These are phyloP conservation scores for Phalanger gymnotis DNA, from an alignment of 2,797 vertebrate species.

Conservation along the genomic window DNA sequence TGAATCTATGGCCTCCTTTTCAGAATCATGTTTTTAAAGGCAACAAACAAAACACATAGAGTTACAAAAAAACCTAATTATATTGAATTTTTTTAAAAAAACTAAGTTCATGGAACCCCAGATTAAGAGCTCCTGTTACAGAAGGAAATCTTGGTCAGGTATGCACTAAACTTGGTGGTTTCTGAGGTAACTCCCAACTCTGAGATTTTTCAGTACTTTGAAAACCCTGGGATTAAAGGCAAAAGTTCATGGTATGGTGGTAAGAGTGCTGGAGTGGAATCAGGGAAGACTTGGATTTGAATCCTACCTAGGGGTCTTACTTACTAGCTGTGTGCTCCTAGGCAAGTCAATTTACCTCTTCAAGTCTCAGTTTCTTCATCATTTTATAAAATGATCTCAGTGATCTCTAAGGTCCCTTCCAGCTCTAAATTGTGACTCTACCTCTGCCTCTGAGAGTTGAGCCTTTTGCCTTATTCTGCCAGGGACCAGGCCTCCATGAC, in stretches of 20 bases:
- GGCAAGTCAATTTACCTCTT: background rate
- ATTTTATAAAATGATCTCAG: background rate
- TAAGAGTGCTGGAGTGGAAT: background rate
- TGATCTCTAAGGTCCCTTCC: background rate
- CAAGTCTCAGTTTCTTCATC: background rate
- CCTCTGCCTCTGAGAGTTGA: no score
- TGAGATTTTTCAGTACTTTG: no score
- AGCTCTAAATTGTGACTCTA: no score
- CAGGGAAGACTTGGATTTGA: background rate
- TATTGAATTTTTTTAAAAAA: background rate
- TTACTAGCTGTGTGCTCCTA: background rate
- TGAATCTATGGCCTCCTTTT: background rate
- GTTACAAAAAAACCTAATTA: background rate
- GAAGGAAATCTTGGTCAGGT: background rate
- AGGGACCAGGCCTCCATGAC: no score
- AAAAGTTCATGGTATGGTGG: no score
- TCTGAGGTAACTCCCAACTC: background rate
- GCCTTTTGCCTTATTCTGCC: no score
- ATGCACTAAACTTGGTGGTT: background rate
- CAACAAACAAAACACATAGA: background rate
- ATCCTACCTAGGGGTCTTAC: background rate
- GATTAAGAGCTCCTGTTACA: background rate
- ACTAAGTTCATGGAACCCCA: background rate
- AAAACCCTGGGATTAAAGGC: background rate
- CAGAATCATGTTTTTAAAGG: background rate